Evolutionary conservation across 1,140 invertebrate species (phyloP).

Genomic region (Drosophila bocki): DNA sequence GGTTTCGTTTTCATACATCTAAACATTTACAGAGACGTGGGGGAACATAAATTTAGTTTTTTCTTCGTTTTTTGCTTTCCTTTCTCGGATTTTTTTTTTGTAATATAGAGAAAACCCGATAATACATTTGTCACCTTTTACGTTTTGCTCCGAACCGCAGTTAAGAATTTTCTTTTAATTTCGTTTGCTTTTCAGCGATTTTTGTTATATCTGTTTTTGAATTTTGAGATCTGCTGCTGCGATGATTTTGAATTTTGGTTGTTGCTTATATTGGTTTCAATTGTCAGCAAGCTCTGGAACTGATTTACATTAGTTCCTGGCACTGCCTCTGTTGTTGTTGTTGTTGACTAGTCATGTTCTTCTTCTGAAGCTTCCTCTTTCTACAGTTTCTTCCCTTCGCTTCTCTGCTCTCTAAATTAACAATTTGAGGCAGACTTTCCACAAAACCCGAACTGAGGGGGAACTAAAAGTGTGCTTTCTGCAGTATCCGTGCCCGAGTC

Average conservation of each 20-base stretch:
- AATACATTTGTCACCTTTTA: conserved; percentile 50
- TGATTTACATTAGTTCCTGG: conserved; percentile 14
- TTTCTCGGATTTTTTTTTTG: conserved; percentile 31
- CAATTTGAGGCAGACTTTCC: conserved; percentile 90
- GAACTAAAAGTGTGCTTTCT: conserved; percentile 53
- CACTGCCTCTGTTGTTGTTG: conserved; percentile 63
- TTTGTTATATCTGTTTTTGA: conserved; percentile 41
- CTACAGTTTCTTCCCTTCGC: conserved; percentile 12
- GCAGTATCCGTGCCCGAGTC: conserved; percentile 39
- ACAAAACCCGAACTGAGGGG: conserved; percentile 86
- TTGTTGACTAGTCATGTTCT: conserved; percentile 73
- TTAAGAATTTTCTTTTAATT: conserved; percentile 64
- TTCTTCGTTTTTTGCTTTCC: conserved; percentile 11
- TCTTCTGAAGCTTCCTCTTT: conserved; percentile 29
- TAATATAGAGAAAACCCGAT: conserved; percentile 67
- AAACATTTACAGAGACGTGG: conserved; percentile 77
- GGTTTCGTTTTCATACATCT: conserved; percentile 61
- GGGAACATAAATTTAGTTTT: conserved; percentile 58
- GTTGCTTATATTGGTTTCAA: conserved; percentile 55
- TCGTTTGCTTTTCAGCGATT: conserved; percentile 26
- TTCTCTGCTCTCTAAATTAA: conserved; percentile 28
- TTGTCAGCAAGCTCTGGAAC: conserved; percentile 42
- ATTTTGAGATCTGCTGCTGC: conserved; percentile 76
- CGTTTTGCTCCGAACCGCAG: conserved; percentile 48
- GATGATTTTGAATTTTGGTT: conserved; percentile 77